A percentile compares a stretch with the other conserved stretches of the same genome.
Conservation (phyloP, 2,113 vertebrate genomes). For the Cathartes aura region DNA sequence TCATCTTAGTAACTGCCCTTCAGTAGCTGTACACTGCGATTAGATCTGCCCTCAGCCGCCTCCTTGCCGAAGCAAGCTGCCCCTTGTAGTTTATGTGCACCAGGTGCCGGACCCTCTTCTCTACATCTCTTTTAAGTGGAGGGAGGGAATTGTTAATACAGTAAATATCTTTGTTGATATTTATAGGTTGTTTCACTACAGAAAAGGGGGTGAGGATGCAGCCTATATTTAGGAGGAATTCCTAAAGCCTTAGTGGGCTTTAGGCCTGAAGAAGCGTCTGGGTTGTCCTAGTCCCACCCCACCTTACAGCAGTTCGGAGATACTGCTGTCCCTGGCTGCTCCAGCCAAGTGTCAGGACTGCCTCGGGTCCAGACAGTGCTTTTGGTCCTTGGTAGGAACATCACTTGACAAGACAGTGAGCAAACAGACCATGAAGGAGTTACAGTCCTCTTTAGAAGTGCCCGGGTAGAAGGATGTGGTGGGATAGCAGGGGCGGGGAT, state of each 20-base stretch:
- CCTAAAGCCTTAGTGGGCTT: background rate
- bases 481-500: background rate
- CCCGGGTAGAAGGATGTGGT: background rate
- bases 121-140: background rate
- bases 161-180: background rate
- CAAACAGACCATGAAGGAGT: background rate
- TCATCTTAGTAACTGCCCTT: background rate
- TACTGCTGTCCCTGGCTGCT: background rate
- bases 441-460: background rate
- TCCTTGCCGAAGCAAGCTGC: background rate
- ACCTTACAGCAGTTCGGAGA: background rate
- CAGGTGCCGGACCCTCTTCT: background rate
- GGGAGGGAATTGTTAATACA: background rate
- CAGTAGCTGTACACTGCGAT: accelerated
- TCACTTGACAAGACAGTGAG: background rate
- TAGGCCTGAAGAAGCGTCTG: background rate
- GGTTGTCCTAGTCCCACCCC: background rate
- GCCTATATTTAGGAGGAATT: background rate
- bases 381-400: background rate
- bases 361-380: background rate
- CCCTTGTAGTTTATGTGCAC: background rate
- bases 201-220: background rate
- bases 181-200: background rate
- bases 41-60: background rate
- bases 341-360: background rate